Evolutionary conservation across 1,140 invertebrate genomes (phyloP).

Genomic region (Pseudomyrmex dendroicus): DNA sequence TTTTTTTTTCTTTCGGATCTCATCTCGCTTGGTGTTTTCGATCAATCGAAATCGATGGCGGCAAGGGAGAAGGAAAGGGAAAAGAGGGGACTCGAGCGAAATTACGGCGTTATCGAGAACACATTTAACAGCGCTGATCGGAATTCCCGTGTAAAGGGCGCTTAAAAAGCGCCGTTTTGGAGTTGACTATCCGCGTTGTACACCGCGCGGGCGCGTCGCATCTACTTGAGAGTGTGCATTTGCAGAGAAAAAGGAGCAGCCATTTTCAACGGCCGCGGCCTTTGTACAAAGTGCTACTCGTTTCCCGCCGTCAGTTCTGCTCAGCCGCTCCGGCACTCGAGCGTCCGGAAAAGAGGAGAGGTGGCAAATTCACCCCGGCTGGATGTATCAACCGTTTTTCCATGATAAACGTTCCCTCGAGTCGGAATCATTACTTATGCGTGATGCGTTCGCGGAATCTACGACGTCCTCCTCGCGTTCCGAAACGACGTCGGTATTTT

Average conservation of each 20-base stretch:
- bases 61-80: constrained; percentile 6
- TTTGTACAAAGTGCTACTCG: constrained; percentile 73
- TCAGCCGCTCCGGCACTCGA: constrained; percentile 17
- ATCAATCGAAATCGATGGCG: constrained; percentile 55
- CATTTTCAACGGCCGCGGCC: constrained; percentile 65
- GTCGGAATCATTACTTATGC: constrained; percentile 55
- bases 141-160: constrained; percentile 51
- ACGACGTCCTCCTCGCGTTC: constrained; percentile 14
- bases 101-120: constrained; percentile 61
- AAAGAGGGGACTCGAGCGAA: constrained; percentile 54
- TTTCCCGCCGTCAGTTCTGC: constrained; percentile 66
- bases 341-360: background rate
- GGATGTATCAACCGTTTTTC: constrained; percentile 49
- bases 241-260: constrained; percentile 67
- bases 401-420: constrained; percentile 11
- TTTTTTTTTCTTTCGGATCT: constrained; percentile 8
- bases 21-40: constrained; percentile 39
- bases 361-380: constrained; percentile 37
- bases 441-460: constrained; percentile 8
- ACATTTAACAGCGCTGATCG: constrained; percentile 59
- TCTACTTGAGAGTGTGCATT: constrained; percentile 70
- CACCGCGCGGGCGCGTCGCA: constrained; percentile 31
- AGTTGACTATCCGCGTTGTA: background rate
- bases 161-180: constrained; percentile 42
- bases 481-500: constrained; percentile 12